Conservation (phyloP, 2,888 invertebrate species). For the Epinotia bilunana region DNA sequence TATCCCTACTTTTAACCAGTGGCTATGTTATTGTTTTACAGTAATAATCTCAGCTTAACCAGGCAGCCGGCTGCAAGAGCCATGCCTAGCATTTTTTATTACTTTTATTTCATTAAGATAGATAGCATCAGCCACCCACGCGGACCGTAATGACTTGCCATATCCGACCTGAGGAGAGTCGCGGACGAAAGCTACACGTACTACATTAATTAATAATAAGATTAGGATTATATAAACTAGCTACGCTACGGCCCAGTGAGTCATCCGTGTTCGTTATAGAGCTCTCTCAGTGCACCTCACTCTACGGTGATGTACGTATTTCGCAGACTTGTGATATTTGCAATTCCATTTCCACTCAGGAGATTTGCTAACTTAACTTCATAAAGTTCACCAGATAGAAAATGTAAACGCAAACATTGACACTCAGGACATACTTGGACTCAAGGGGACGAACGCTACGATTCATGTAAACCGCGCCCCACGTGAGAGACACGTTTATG, state of each 20-base stretch:
- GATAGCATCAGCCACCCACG: slow-evolving; percentile 83
- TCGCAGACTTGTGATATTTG: too few species aligned
- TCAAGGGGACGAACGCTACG: too few species aligned
- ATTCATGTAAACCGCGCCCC: too few species aligned
- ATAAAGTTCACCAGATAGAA: too few species aligned
- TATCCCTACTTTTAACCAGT: not conserved
- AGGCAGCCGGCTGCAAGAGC: slow-evolving; percentile 5
- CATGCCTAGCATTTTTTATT: slow-evolving; percentile 66
- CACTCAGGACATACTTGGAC: too few species aligned
- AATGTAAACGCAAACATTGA: too few species aligned
- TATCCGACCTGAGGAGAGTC: slow-evolving; percentile 69
- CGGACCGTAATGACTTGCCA: slow-evolving; percentile 79
- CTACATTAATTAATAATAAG: slow-evolving; percentile 26
- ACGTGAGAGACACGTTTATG: too few species aligned
- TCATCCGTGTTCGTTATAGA: not conserved
- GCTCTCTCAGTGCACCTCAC: too few species aligned
- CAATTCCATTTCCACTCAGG: too few species aligned
- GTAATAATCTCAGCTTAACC: slow-evolving; percentile 22
- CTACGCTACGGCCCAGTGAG: not conserved
- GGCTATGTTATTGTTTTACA: slow-evolving; percentile 7
- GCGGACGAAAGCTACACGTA: slow-evolving; percentile 55
- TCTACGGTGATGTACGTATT: too few species aligned
- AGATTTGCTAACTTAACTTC: too few species aligned
- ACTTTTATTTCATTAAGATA: slow-evolving; percentile 80
- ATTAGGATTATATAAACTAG: not conserved